Evolutionary conservation across 2,888 invertebrate genomes (phyloP).

Genomic region (Ornithoptera alexandrae): DNA sequence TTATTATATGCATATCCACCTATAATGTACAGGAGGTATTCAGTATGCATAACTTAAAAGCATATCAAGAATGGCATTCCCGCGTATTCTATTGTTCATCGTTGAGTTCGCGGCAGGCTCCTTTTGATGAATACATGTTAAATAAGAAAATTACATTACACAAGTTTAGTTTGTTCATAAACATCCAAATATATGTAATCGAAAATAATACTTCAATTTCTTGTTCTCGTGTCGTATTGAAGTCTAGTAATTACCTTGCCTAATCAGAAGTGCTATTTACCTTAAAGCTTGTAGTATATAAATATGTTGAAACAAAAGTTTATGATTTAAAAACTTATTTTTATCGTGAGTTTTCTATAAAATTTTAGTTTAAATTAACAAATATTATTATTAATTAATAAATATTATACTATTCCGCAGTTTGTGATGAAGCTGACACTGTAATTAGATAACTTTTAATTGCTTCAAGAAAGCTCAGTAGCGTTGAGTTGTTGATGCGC

Average conservation of each 20-base stretch:
- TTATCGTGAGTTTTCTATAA: neutral
- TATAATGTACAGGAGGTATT: conserved; percentile 23
- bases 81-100: conserved; percentile 18
- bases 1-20: conserved; percentile 15
- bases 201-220: neutral
- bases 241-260: neutral
- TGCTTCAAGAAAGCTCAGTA: neutral
- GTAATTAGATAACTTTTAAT: conserved; percentile 5
- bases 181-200: neutral
- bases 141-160: neutral
- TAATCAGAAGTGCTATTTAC: neutral
- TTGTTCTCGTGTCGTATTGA: too few relatives aligned
- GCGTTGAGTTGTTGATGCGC: neutral
- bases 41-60: conserved; percentile 26
- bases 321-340: neutral
- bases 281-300: neutral
- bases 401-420: neutral
- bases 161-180: neutral
- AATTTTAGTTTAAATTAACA: neutral
- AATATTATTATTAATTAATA: neutral
- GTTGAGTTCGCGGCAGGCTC: conserved; percentile 8
- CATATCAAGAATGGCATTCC: conserved; percentile 28
- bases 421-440: neutral
- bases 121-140: neutral
- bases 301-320: too few relatives aligned